Percentiles rank a stretch among this genome's conserved stretches.
Evolutionary conservation across 2,113 vertebrate species (phyloP).

Genomic region (Platycercus adscitus): DNA sequence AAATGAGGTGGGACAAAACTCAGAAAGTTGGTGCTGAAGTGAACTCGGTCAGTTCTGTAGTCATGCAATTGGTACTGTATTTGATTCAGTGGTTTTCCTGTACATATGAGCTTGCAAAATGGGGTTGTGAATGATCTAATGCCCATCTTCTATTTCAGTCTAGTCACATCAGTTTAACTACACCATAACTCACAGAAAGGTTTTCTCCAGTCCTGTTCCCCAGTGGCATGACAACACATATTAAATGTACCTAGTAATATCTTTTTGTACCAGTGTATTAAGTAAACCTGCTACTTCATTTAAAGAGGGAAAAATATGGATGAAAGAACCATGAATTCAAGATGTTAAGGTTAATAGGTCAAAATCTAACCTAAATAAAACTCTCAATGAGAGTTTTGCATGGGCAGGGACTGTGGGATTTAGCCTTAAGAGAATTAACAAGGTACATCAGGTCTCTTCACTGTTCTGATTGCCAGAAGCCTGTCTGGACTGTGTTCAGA

Average conservation of each 20-base stretch:
- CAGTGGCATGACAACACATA: neutral
- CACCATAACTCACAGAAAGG: neutral
- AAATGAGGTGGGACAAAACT: neutral
- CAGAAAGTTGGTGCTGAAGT: neutral
- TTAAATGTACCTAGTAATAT: neutral
- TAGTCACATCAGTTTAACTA: neutral
- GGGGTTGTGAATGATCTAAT: neutral
- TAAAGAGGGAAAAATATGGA: neutral
- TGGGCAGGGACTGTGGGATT: slow-evolving; percentile 31
- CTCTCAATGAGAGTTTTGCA: slow-evolving; percentile 26
- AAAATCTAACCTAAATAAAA: slow-evolving; percentile 49
- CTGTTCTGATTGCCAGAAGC: slow-evolving; percentile 41
- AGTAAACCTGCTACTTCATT: neutral
- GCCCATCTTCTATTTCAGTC: neutral
- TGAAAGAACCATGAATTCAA: slow-evolving; percentile 9
- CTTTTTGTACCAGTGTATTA: neutral
- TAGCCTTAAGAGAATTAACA: slow-evolving; percentile 61
- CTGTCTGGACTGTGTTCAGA: slow-evolving; percentile 40
- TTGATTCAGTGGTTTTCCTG: neutral
- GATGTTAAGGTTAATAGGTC: slow-evolving; percentile 49
- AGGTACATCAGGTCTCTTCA: slow-evolving; percentile 36
- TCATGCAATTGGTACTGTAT: neutral
- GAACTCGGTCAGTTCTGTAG: neutral
- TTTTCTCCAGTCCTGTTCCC: neutral
- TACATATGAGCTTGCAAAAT: neutral